A percentile compares a stretch with the other conserved stretches of the same genome.
phyloP scores from a whole-genome alignment of 2,113 vertebrate genomes.

The Phaethornis superciliosus region DNA sequence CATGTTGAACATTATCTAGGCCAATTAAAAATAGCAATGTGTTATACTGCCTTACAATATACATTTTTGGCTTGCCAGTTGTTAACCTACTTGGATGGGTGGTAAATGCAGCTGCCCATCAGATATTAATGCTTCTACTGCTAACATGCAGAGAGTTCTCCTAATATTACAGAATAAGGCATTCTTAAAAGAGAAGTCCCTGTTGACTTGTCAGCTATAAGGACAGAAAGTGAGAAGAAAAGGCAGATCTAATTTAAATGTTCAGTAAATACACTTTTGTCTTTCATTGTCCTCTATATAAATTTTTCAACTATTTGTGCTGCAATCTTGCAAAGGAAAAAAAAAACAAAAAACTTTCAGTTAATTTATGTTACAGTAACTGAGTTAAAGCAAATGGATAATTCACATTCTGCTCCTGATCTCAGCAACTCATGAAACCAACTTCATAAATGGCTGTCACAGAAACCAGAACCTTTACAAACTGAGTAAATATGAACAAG shows the following conservation, averaged over 20 bases:
- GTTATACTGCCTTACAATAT: neutral
- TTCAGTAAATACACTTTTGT: neutral
- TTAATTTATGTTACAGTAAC: neutral
- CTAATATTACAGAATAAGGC: neutral
- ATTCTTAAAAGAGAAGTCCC: neutral
- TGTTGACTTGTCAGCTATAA: neutral
- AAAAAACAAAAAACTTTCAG: neutral
- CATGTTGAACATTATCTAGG: neutral
- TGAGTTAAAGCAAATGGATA: neutral
- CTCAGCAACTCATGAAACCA: neutral
- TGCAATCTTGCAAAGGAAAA: neutral
- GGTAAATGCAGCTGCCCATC: neutral
- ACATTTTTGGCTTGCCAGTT: neutral
- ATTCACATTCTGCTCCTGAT: neutral
- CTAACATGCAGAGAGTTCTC: neutral
- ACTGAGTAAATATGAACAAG: fast-evolving
- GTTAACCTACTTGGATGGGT: neutral
- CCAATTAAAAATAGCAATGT: neutral
- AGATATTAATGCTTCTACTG: neutral
- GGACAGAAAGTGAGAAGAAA: neutral
- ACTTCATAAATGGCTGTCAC: neutral
- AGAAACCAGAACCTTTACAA: neutral
- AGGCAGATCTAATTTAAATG: neutral
- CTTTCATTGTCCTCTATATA: neutral
- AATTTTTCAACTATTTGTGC: neutral